Conservation (phyloP, 1,140 invertebrate genomes). For the Conus betulinus region DNA sequence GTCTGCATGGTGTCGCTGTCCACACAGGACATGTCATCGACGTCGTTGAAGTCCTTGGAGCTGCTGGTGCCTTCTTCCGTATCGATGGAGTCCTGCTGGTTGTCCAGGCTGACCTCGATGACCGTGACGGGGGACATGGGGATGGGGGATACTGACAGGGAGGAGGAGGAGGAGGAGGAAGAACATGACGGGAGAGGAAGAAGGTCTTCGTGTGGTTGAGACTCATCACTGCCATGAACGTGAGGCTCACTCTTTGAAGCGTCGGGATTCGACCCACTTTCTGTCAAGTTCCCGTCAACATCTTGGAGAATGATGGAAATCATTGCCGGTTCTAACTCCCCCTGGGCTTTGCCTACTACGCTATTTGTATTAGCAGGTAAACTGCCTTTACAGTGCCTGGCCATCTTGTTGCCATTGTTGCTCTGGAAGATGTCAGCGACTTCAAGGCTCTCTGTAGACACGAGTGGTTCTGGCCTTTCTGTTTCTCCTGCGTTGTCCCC, state of each 20-base stretch:
- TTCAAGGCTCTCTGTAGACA: constrained; percentile 62
- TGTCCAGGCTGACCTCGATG: constrained; percentile 69
- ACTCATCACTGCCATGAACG: neutral
- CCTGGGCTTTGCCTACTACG: neutral
- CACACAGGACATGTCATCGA: neutral
- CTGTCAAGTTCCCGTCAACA: constrained; percentile 43
- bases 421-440: constrained; percentile 63
- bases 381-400: neutral
- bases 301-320: constrained; percentile 56
- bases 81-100: constrained; percentile 67
- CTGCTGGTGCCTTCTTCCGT: constrained; percentile 52
- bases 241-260: neutral
- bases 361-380: neutral
- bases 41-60: constrained; percentile 43
- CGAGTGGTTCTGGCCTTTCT: constrained; percentile 15
- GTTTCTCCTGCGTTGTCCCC: neutral
- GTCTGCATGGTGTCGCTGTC: neutral
- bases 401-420: neutral
- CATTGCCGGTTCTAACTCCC: constrained; percentile 58
- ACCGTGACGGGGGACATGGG: constrained; percentile 68
- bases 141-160: constrained; percentile 58
- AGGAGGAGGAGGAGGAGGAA: constrained; percentile 43
- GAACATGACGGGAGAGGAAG: constrained; percentile 48
- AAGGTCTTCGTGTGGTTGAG: constrained; percentile 21
- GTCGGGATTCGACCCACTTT: neutral